Conservation (phyloP, 2,888 invertebrate species). For the Stomorhina lunata region DNA sequence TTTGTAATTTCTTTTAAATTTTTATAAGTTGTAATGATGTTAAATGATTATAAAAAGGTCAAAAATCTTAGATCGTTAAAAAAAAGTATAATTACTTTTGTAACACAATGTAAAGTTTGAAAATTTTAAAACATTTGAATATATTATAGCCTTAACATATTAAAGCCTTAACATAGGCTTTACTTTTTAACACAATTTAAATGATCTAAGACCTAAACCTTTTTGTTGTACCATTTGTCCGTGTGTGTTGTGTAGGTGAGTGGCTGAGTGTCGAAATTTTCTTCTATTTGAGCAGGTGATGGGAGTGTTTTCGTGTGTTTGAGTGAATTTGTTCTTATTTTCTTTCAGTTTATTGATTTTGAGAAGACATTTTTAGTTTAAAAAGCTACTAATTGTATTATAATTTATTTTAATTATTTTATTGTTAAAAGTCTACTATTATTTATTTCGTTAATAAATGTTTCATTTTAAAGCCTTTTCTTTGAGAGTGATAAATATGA, state of each 20-base stretch:
- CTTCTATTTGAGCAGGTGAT: constrained; percentile 10
- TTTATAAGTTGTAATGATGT: constrained; percentile 49
- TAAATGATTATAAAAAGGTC: constrained; percentile 12
- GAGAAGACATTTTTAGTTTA: constrained; percentile 43
- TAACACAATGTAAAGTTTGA: not conserved
- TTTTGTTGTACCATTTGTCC: not conserved
- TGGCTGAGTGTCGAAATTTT: no score
- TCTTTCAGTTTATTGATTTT: constrained; percentile 11
- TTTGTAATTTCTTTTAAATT: constrained; percentile 54
- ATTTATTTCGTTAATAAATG: constrained; percentile 53
- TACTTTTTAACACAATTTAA: not conserved
- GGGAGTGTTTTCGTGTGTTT: constrained; percentile 25
- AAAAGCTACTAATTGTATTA: constrained; percentile 52
- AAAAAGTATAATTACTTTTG: not conserved
- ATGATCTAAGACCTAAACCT: constrained; percentile 15
- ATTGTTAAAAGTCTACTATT: constrained; percentile 43
- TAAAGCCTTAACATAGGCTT: not conserved
- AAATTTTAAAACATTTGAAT: no score
- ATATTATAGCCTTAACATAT: no score
- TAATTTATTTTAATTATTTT: constrained; percentile 6
- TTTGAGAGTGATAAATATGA: constrained; percentile 45
- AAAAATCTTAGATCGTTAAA: constrained; percentile 23
- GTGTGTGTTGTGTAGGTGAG: not conserved
- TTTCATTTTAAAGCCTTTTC: constrained; percentile 57
- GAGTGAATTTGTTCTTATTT: constrained; percentile 19